Evolutionary conservation across 2,797 vertebrate genomes (phyloP), one percentile per base, ranked within the genome.

Genomic region (Bradypodion pumilum): DNA sequence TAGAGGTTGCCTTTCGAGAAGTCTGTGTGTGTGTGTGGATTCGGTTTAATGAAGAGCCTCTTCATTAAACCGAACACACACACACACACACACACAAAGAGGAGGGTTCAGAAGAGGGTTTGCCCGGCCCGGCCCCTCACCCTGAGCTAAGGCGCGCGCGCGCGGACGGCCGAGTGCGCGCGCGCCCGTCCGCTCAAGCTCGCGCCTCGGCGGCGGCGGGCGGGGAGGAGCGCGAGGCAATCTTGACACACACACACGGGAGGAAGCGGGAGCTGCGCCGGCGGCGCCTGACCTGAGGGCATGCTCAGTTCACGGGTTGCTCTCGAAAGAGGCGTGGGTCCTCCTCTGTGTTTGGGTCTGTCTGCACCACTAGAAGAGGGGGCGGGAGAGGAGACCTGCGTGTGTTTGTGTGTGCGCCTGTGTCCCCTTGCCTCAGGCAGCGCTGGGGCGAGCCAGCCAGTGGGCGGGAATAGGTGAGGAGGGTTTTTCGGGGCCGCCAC

Each of bases 241-340:
- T 40, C 21, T 40, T 25, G 82, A 86, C 25, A 85, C 78, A 35
- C 65, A n/a, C 46, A 49, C 80, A 74, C 70, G 7, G 4, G 63
- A 83, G 23, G 35, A 86, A 32, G 49, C 25, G 82, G 89, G 89
- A 85, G 85, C 90, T 89, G 86, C 90, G 82, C 25, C 59, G 7
- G 35, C 77, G 37, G n/a, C 82, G 89, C 70, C 63, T 56, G 21
- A 42, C 70, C 63, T 56, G 21, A 42, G 37, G 8, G 42, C 81
- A 19, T 29, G 65, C 65, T 60, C 29, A 0, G 72, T 29, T 27
- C 52, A 52, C 5, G 8, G 37, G 37, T 21, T 65, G 72, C 66
- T 49, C 10, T 42, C 19, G 52, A 19, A 6, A 40, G 19, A 27
- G 35, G 46, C 35, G 44, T n/a, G 27, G 19, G 32, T 74, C n/a